These are phyloP conservation scores for Paraescarpia echinospica DNA, from an alignment of 1,140 invertebrate species.

Conservation along the genomic window DNA sequence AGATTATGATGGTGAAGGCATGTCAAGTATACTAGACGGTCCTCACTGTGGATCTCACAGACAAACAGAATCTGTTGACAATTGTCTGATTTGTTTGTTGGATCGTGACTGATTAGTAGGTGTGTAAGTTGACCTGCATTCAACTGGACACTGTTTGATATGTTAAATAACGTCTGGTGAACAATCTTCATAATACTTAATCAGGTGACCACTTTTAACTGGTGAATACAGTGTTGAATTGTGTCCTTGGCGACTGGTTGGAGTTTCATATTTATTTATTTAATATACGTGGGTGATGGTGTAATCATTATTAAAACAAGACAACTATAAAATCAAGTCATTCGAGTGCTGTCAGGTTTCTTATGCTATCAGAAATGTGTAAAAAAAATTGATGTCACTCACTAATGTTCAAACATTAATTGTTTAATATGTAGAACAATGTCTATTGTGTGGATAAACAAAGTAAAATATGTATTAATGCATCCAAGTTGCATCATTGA, in stretches of 20 bases:
- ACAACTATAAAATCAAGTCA: neutral
- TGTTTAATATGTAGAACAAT: neutral
- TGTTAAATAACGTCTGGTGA: neutral
- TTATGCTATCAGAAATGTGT: no score
- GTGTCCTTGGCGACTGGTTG: neutral
- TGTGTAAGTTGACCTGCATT: neutral
- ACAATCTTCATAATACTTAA: neutral
- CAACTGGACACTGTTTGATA: neutral
- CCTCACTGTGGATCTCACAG: neutral
- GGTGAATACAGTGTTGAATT: neutral
- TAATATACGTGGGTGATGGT: neutral
- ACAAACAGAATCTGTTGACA: neutral
- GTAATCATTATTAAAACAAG: neutral
- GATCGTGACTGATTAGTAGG: neutral
- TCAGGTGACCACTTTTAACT: neutral
- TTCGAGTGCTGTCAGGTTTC: no score
- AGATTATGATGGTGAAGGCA: slow-evolving; percentile 85
- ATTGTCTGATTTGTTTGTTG: neutral
- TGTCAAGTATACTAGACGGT: slow-evolving; percentile 67
- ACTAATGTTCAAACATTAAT: no score
- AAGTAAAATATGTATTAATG: neutral
- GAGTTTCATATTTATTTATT: neutral
- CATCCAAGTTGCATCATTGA: neutral
- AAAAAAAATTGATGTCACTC: no score
- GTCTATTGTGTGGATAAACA: neutral